Evolutionary conservation across 2,113 vertebrate species (phyloP).

Genomic region (Xiphorhynchus elegans): DNA sequence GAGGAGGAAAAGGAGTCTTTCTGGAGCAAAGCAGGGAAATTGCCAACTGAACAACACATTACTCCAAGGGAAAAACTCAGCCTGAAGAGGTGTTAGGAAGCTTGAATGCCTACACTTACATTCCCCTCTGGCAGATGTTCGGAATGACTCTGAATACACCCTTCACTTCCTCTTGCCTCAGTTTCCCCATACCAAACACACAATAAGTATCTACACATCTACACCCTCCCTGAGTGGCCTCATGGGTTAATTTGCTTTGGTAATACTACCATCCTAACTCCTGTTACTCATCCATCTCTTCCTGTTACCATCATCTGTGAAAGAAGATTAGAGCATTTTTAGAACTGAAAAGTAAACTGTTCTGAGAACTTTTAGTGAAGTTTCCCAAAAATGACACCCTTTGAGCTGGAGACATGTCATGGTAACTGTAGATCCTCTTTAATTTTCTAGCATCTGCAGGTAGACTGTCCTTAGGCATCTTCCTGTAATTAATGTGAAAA

Average conservation of each 20-base stretch:
- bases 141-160: background rate
- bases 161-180: background rate
- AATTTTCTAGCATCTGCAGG: background rate
- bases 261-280: background rate
- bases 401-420: background rate
- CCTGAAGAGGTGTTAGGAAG: background rate
- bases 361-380: background rate
- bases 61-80: background rate
- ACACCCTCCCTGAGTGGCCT: background rate
- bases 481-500: slow-evolving; percentile 17
- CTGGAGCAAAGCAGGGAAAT: background rate
- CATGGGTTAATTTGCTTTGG: background rate
- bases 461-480: background rate
- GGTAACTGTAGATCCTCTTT: background rate
- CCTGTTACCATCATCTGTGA: background rate
- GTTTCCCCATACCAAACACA: background rate
- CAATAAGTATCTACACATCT: background rate
- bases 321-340: background rate
- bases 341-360: background rate
- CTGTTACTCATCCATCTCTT: background rate
- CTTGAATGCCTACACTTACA: background rate
- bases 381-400: background rate
- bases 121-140: background rate
- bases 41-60: background rate
- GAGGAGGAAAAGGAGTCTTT: background rate